Percentiles rank a stretch among this genome's conserved stretches.
Conservation (phyloP, 2,113 vertebrate species). For the Ceyx melanurus region DNA sequence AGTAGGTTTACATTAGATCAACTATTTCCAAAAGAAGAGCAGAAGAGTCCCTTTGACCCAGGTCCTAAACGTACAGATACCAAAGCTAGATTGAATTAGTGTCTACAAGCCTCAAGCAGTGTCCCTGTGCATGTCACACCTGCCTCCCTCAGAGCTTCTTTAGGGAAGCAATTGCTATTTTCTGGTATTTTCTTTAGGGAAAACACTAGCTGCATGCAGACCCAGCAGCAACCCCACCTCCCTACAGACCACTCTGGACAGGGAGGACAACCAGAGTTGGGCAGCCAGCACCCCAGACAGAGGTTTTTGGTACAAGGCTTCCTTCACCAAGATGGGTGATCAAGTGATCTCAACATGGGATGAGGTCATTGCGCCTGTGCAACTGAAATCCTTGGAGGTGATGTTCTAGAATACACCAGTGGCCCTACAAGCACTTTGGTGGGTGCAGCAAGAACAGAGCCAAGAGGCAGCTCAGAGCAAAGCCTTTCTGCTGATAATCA, state of each 20-base stretch:
- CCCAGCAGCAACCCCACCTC: neutral
- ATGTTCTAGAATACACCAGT: neutral
- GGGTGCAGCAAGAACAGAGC: neutral
- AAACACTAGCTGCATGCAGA: neutral
- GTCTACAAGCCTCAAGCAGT: neutral
- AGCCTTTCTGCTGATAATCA: neutral
- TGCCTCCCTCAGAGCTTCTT: neutral
- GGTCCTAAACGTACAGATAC: neutral
- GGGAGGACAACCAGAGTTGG: fast-evolving
- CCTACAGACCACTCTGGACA: neutral
- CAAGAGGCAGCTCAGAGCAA: neutral
- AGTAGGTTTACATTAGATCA: neutral
- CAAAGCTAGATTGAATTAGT: neutral
- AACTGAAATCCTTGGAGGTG: too few species aligned
- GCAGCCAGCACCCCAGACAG: too few species aligned
- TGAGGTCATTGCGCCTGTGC: neutral
- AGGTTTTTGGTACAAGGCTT: fast-evolving
- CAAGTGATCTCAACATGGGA: neutral
- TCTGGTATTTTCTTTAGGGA: too few species aligned
- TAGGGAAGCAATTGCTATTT: too few species aligned
- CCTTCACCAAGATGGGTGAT: neutral
- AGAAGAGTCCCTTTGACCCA: neutral
- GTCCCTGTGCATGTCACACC: neutral
- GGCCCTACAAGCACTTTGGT: fast-evolving
- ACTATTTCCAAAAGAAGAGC: neutral